Percentiles rank a stretch among this genome's conserved stretches.
Conservation (phyloP, 2,113 vertebrate genomes). For the Oryzias melastigma region DNA sequence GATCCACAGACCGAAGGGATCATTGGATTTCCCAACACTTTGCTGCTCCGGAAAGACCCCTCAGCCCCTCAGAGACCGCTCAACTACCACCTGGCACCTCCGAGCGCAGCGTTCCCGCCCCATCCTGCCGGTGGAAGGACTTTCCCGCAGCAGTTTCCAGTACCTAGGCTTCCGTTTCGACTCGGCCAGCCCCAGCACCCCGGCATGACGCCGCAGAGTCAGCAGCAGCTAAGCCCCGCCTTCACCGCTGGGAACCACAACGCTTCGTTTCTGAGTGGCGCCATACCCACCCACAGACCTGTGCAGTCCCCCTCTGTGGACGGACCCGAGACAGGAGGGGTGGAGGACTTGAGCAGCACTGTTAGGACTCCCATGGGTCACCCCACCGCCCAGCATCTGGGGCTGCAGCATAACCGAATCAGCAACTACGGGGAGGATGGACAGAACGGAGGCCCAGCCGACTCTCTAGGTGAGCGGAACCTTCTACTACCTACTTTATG, state of each 20-base stretch:
- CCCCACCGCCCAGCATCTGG: conserved; percentile 76
- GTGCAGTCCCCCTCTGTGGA: conserved; percentile 89
- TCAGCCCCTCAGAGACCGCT: conserved; percentile 85
- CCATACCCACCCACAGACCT: conserved; percentile 80
- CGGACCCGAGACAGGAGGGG: conserved; percentile 78
- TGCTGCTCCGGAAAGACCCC: conserved; percentile 92
- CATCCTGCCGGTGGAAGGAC: conserved; percentile 80
- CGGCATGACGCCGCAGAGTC: conserved; percentile 75
- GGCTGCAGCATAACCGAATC: conserved; percentile 81
- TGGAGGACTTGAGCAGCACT: conserved; percentile 83
- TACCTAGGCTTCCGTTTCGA: conserved; percentile 86
- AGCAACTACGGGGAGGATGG: conserved; percentile 91
- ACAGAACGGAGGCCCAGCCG: conserved; percentile 82
- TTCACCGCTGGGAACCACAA: conserved; percentile 76
- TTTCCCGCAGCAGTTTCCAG: conserved; percentile 82
- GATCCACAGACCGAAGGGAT: conserved; percentile 81
- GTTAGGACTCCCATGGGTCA: conserved; percentile 86
- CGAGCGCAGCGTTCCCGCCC: conserved; percentile 81
- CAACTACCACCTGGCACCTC: conserved; percentile 87
- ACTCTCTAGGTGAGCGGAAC: conserved; percentile 85
- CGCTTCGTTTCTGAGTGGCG: conserved; percentile 85
- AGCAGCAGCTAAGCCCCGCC: conserved; percentile 83
- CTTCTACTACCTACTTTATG: neutral
- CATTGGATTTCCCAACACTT: conserved; percentile 80
- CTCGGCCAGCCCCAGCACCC: conserved; percentile 80